Conservation (phyloP, 2,888 invertebrate genomes). For the Chromoteleia sp. region DNA sequence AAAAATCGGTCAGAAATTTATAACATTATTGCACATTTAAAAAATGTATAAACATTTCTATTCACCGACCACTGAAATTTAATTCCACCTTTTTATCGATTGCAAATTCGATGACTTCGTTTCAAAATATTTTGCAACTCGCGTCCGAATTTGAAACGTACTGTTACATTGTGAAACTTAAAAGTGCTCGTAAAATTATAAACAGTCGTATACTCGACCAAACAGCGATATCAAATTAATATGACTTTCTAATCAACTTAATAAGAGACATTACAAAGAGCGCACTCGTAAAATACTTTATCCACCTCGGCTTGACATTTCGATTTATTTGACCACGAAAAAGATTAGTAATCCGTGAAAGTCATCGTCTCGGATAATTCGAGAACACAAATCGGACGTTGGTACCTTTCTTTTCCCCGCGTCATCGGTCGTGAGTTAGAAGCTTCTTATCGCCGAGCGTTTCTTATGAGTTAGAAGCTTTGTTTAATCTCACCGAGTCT, state of each 20-base stretch:
- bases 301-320: constrained; percentile 21
- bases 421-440: constrained; percentile 37
- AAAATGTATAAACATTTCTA: too few species aligned
- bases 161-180: too few species aligned
- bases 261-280: constrained; percentile 46
- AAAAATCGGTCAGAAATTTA: too few species aligned
- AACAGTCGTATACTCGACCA: not conserved
- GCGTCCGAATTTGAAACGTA: too few species aligned
- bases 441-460: constrained; percentile 49
- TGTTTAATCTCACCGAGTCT: constrained; percentile 59
- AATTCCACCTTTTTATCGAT: too few species aligned
- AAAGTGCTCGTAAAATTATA: constrained; percentile 4
- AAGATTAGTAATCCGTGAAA: constrained; percentile 48
- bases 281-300: constrained; percentile 36
- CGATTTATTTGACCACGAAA: constrained; percentile 51
- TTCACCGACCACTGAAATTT: too few species aligned
- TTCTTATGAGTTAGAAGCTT: constrained; percentile 65
- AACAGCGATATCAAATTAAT: constrained; percentile 10
- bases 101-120: too few species aligned
- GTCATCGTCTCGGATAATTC: constrained; percentile 48
- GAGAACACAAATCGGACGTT: constrained; percentile 36
- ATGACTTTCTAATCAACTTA: constrained; percentile 51
- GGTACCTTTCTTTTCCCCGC: constrained; percentile 46
- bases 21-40: too few species aligned
- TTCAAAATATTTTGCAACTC: too few species aligned